phyloP scores from a whole-genome alignment of 2,888 invertebrate genomes.

The Cremastinae sp. region DNA sequence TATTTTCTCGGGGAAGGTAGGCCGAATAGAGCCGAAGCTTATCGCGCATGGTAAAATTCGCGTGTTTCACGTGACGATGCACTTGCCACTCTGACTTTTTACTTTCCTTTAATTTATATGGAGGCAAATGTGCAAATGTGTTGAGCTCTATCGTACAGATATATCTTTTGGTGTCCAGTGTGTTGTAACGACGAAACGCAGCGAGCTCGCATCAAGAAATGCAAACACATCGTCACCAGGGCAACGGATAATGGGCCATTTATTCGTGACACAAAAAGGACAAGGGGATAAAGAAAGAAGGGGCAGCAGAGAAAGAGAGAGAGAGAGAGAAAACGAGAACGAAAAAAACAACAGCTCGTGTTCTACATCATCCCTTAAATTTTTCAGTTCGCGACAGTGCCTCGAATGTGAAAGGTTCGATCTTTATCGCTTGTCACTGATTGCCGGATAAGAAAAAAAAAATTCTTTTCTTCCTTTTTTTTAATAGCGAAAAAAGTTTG shows the following conservation, averaged over 20 bases:
- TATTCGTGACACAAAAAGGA: constrained; percentile 39
- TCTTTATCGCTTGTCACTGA: constrained; percentile 30
- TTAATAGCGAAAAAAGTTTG: constrained; percentile 19
- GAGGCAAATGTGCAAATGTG: not conserved
- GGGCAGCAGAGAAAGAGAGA: constrained; percentile 8
- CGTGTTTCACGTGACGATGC: constrained; percentile 66
- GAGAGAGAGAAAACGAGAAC: constrained; percentile 15
- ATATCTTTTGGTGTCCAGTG: constrained; percentile 28
- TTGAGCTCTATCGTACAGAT: constrained; percentile 32
- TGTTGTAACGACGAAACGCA: constrained; percentile 43
- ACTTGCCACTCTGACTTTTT: constrained; percentile 43
- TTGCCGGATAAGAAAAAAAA: constrained; percentile 24
- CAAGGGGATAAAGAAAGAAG: not conserved
- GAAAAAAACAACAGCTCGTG: constrained; percentile 1
- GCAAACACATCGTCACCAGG: constrained; percentile 57
- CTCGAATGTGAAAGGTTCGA: constrained; percentile 29
- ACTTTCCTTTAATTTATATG: constrained; percentile 5
- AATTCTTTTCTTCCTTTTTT: not conserved
- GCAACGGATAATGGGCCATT: constrained; percentile 57
- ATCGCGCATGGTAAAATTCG: constrained; percentile 63
- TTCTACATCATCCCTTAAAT: constrained; percentile 38
- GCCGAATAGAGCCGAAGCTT: constrained; percentile 71
- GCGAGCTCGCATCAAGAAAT: constrained; percentile 34
- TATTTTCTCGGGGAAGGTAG: constrained; percentile 66
- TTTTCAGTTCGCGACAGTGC: constrained; percentile 17